A percentile compares a stretch with the other conserved stretches of the same genome.
phyloP scores from a whole-genome alignment of 2,888 invertebrate genomes.

The Pandemis heparana region DNA sequence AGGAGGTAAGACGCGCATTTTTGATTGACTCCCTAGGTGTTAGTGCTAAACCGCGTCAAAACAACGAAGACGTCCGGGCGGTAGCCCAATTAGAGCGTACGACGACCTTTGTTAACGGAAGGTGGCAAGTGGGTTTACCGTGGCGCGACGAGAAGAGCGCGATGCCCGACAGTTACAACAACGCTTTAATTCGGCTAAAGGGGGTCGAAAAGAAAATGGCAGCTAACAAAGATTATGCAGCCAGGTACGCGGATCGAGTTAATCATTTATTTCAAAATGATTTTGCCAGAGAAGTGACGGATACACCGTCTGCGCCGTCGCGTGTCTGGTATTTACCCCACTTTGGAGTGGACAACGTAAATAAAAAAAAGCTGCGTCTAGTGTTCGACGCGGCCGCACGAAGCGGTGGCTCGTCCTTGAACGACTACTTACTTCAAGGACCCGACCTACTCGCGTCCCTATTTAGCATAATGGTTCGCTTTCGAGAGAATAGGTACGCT shows the following conservation, averaged over 20 bases:
- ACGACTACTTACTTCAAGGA: conserved; percentile 3
- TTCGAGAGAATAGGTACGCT: too few species aligned
- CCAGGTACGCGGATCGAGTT: conserved; percentile 19
- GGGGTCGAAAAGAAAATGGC: not conserved
- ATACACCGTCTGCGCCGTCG: not conserved
- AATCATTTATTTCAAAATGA: conserved; percentile 26
- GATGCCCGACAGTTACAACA: not conserved
- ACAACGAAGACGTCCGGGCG: conserved; percentile 1
- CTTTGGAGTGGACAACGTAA: conserved; percentile 30
- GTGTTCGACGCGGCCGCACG: conserved; percentile 11
- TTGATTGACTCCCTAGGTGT: conserved; percentile 1
- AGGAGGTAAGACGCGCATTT: conserved; percentile 1
- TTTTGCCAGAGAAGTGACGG: conserved; percentile 11
- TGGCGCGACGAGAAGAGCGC: conserved; percentile 20
- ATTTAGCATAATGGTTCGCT: too few species aligned
- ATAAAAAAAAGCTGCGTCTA: conserved; percentile 23
- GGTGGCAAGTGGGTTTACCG: conserved; percentile 24
- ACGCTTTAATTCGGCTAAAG: not conserved
- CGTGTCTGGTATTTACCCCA: conserved; percentile 26
- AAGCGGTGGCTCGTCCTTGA: not conserved
- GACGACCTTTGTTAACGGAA: conserved; percentile 6
- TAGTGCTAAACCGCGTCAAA: not conserved
- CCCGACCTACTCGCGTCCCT: too few species aligned
- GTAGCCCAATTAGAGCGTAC: conserved; percentile 7
- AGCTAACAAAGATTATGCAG: not conserved